Conservation (phyloP, 1,140 invertebrate species). For the Leptopilina clavipes region DNA sequence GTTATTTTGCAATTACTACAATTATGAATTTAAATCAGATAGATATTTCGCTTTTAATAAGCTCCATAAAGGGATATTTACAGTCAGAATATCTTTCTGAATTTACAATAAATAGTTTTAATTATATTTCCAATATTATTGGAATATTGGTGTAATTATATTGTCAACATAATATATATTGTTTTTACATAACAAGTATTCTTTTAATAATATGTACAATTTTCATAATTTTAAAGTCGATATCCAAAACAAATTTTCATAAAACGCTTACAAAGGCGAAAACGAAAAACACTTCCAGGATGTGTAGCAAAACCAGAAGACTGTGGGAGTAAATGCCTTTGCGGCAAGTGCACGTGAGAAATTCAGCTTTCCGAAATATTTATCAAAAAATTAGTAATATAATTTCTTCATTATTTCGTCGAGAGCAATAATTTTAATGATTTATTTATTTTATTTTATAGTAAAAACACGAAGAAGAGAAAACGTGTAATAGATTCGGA, state of each 20-base stretch:
- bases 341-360: background rate
- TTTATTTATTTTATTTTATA: background rate
- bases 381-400: background rate
- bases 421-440: background rate
- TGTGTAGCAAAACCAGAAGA: background rate
- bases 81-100: background rate
- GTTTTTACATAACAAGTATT: background rate
- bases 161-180: background rate
- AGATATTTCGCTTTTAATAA: background rate
- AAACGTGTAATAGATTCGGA: background rate
- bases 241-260: background rate
- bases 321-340: background rate
- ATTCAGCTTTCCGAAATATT: background rate
- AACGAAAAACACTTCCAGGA: background rate
- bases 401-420: background rate
- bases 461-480: background rate
- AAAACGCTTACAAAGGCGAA: constrained; percentile 7
- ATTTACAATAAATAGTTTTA: background rate
- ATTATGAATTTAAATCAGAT: background rate
- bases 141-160: background rate
- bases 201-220: background rate
- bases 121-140: background rate
- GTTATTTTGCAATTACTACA: background rate
- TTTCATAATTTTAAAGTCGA: background rate
- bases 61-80: background rate